phyloP scores from a whole-genome alignment of 2,113 vertebrate species.

The Stegostoma tigrinum region DNA sequence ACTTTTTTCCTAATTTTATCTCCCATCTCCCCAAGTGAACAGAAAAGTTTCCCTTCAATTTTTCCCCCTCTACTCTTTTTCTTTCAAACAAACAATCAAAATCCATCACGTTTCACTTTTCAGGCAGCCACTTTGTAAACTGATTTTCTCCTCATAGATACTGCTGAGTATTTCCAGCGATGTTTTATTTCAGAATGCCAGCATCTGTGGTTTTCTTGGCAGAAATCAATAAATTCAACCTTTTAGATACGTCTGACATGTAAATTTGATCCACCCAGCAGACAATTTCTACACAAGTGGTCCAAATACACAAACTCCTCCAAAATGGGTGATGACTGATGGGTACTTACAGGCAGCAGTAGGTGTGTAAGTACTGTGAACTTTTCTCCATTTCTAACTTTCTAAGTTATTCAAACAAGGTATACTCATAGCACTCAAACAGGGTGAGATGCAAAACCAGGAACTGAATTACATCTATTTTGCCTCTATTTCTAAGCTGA shows the following conservation, averaged over 20 bases:
- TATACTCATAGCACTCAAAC: not conserved
- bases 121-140: too few relatives aligned
- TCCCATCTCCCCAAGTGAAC: too few relatives aligned
- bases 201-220: not conserved
- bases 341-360: not conserved
- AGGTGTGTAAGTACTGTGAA: not conserved
- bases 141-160: too few relatives aligned
- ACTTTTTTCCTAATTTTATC: too few relatives aligned
- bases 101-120: too few relatives aligned
- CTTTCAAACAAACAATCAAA: too few relatives aligned
- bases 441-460: not conserved
- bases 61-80: too few relatives aligned
- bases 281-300: not conserved
- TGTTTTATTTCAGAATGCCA: too few relatives aligned
- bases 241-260: not conserved
- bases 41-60: too few relatives aligned
- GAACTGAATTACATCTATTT: not conserved
- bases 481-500: not conserved
- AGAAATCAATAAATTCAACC: not conserved
- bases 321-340: not conserved
- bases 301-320: not conserved
- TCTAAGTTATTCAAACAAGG: too few relatives aligned
- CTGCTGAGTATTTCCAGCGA: too few relatives aligned
- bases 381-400: not conserved
- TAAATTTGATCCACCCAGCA: not conserved